Conservation (phyloP, 2,113 vertebrate species). For the Calidris pygmaea region DNA sequence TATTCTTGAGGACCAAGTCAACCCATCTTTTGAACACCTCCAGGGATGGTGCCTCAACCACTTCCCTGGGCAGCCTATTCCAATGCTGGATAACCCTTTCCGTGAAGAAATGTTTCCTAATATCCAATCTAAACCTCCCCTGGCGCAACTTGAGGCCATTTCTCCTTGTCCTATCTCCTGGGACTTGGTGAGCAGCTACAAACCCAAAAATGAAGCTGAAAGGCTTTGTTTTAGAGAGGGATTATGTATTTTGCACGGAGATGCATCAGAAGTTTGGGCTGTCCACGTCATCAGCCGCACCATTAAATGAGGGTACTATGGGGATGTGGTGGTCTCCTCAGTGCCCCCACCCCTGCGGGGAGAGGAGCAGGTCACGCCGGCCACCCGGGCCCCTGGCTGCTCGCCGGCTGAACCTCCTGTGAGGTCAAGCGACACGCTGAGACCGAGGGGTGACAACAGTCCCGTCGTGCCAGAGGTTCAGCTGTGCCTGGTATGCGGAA, state of each 20-base stretch:
- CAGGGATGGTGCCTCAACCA: no score
- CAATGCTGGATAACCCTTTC: no score
- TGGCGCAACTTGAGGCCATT: no score
- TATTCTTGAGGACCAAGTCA: no score
- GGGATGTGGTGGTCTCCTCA: accelerated
- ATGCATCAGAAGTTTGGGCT: accelerated
- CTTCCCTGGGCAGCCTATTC: no score
- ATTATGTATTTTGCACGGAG: accelerated
- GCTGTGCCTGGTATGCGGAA: accelerated
- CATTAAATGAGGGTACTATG: accelerated
- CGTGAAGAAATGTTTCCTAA: no score
- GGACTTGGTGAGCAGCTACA: no score
- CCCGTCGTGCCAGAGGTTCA: neutral
- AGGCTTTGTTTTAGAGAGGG: accelerated
- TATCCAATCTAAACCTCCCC: no score
- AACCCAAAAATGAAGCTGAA: neutral
- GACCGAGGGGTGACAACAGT: accelerated
- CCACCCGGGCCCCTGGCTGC: neutral
- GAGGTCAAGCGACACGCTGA: neutral
- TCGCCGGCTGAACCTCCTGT: neutral
- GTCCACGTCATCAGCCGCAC: accelerated
- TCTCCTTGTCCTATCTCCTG: no score
- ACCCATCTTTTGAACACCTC: no score
- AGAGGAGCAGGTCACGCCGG: accelerated
- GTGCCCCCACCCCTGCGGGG: accelerated